These are phyloP conservation scores for Phortica okadai DNA, from an alignment of 2,888 invertebrate species.

Conservation along the genomic window DNA sequence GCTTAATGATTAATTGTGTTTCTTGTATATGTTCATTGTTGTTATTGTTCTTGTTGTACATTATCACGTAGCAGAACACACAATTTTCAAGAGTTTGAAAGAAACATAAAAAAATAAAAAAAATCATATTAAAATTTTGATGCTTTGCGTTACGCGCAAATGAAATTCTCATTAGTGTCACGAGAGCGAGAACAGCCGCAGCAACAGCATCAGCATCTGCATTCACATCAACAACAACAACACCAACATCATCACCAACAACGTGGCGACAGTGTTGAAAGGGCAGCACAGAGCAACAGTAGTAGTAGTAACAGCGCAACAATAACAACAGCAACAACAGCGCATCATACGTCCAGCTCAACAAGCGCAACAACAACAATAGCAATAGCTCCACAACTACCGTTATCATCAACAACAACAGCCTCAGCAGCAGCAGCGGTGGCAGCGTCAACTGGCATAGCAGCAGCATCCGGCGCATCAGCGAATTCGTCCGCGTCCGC, in stretches of 20 bases:
- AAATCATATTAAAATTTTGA: conserved; percentile 37
- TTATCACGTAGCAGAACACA: not conserved
- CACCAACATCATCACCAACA: not conserved
- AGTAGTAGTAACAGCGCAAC: not conserved
- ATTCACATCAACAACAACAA: conserved; percentile 2
- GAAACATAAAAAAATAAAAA: conserved; percentile 35
- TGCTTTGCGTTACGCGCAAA: conserved; percentile 63
- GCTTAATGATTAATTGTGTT: conserved; percentile 23
- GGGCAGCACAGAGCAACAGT: conserved; percentile 27
- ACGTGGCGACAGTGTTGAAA: conserved; percentile 49
- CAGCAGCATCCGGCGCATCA: not conserved
- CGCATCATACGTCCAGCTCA: conserved; percentile 24
- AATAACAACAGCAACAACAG: not conserved
- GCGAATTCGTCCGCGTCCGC: not conserved
- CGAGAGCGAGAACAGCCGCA: conserved; percentile 69
- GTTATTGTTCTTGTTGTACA: not conserved
- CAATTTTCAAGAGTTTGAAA: not conserved
- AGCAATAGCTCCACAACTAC: conserved; percentile 41
- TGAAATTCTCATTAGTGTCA: conserved; percentile 72
- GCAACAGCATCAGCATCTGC: conserved; percentile 46
- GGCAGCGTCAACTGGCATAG: conserved; percentile 8
- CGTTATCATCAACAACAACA: conserved; percentile 25
- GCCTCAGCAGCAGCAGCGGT: conserved; percentile 43
- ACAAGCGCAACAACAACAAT: conserved; percentile 36
- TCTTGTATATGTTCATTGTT: conserved; percentile 5